Conservation (phyloP, 2,797 vertebrate genomes). For the Acrocephalus scirpaceus region DNA sequence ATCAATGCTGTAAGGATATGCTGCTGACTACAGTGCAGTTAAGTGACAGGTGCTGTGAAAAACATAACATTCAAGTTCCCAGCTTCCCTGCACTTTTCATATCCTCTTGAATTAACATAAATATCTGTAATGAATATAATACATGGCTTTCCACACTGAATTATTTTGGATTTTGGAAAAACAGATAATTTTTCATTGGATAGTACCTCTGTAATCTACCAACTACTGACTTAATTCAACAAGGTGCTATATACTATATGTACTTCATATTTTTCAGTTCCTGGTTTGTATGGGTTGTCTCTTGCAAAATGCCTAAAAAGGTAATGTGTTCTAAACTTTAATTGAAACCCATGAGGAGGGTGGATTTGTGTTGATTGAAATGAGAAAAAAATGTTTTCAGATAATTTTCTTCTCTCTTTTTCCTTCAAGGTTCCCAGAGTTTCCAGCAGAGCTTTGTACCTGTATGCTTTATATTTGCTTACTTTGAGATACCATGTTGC, state of each 20-base stretch:
- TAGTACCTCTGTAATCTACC: neutral
- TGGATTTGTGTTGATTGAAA: neutral
- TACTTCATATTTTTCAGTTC: neutral
- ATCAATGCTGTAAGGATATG: neutral
- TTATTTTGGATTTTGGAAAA: slow-evolving; percentile 43
- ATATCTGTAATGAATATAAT: slow-evolving; percentile 37
- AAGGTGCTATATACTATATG: neutral
- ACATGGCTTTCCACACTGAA: slow-evolving; percentile 30
- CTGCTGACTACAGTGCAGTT: neutral
- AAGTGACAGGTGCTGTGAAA: slow-evolving; percentile 37
- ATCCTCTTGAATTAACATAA: slow-evolving; percentile 38
- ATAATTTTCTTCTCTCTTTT: neutral
- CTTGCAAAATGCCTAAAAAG: neutral
- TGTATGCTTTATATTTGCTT: neutral
- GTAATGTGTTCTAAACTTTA: neutral
- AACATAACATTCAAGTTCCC: slow-evolving; percentile 23
- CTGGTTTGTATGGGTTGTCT: neutral
- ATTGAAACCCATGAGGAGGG: neutral
- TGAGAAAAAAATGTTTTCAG: neutral
- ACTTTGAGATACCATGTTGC: neutral
- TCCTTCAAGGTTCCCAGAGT: neutral
- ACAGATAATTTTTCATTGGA: slow-evolving; percentile 17
- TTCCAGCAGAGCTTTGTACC: neutral
- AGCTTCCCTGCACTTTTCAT: slow-evolving; percentile 1
- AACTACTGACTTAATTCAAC: slow-evolving; percentile 21